phyloP scores from a whole-genome alignment of 2,888 invertebrate species.

The Steromphala cineraria region DNA sequence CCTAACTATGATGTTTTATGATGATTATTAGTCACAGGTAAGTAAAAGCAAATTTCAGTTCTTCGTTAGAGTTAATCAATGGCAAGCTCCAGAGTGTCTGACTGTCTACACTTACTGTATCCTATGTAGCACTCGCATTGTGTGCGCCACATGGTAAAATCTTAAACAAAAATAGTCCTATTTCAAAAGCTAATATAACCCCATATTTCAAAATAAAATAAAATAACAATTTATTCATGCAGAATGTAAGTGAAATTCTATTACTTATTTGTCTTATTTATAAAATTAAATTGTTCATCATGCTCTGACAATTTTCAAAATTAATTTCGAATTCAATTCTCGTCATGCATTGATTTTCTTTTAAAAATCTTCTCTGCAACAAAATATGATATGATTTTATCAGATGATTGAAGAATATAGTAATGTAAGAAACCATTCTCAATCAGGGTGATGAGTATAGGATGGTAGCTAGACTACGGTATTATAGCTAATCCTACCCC shows the following conservation, averaged over 20 bases:
- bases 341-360: neutral
- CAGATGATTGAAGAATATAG: too few species aligned
- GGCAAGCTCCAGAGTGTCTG: neutral
- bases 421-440: neutral
- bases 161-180: conserved; percentile 44
- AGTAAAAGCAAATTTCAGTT: neutral
- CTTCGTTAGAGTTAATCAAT: too few species aligned
- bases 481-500: conserved; percentile 4
- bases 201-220: neutral
- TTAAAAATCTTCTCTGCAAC: neutral
- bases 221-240: neutral
- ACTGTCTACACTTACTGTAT: conserved; percentile 68
- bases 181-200: neutral
- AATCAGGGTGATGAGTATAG: neutral
- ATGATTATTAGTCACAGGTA: neutral
- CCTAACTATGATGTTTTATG: neutral
- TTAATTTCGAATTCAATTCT: neutral
- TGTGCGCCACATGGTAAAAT: conserved; percentile 70
- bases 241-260: neutral
- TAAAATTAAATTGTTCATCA: neutral
- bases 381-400: too few species aligned
- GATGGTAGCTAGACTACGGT: neutral
- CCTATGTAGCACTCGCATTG: conserved; percentile 65
- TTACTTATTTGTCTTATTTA: neutral
- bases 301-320: neutral